These are phyloP conservation scores for Euleptes europaea DNA, from an alignment of 2,113 vertebrate species.

Conservation along the genomic window DNA sequence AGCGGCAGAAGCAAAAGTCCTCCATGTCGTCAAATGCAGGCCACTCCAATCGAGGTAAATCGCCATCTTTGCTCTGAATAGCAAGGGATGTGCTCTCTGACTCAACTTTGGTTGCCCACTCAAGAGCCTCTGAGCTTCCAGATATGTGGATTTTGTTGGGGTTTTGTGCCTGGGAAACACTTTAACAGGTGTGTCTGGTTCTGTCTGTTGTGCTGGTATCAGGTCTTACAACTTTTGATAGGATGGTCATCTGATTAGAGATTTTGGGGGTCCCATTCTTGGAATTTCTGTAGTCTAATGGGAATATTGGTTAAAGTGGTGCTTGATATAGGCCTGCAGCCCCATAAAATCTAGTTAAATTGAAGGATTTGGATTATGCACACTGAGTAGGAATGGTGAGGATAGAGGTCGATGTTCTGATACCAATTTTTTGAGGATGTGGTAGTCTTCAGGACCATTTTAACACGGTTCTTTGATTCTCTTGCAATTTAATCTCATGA, in stretches of 20 bases:
- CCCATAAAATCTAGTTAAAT: neutral
- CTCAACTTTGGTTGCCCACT: no score
- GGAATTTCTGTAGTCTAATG: neutral
- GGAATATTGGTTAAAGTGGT: neutral
- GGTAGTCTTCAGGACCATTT: neutral
- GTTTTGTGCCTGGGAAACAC: neutral
- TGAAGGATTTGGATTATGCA: neutral
- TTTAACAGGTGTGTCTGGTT: rapidly evolving
- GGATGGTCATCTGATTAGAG: neutral
- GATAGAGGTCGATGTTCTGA: no score
- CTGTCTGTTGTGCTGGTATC: neutral
- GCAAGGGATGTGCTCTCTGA: neutral
- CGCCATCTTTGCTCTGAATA: rapidly evolving
- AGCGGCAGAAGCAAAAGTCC: constrained; percentile 76
- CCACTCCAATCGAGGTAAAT: constrained; percentile 78
- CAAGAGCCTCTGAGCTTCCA: neutral
- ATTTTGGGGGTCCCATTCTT: rapidly evolving
- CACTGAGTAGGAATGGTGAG: neutral
- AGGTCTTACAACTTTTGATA: neutral
- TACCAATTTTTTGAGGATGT: neutral
- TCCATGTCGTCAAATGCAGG: constrained; percentile 68
- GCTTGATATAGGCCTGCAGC: neutral
- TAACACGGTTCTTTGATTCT: neutral
- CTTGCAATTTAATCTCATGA: neutral
- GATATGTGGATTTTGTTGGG: neutral